These are phyloP conservation scores for Oceanites oceanicus DNA, from an alignment of 2,113 vertebrate species.

Conservation along the genomic window DNA sequence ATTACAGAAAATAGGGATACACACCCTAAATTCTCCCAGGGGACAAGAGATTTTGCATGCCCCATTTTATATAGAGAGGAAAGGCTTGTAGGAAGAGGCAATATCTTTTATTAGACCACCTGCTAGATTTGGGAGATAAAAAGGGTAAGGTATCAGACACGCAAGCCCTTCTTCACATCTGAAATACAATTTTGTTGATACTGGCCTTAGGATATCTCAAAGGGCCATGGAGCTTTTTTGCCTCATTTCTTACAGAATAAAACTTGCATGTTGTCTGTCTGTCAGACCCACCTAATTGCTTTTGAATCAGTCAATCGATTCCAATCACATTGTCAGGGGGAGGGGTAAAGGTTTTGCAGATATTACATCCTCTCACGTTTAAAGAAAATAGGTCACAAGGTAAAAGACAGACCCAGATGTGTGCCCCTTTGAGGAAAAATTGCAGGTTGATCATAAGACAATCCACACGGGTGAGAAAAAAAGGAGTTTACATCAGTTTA, in stretches of 20 bases:
- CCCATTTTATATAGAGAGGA: background rate
- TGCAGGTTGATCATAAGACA: background rate
- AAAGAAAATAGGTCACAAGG: conserved; percentile 57
- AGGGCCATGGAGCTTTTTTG: background rate
- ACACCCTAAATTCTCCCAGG: background rate
- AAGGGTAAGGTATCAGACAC: background rate
- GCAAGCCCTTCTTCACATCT: background rate
- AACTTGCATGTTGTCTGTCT: conserved; percentile 25
- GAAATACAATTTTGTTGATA: conserved; percentile 50
- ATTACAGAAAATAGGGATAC: background rate
- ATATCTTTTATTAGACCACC: conserved; percentile 18
- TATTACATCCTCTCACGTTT: conserved; percentile 33
- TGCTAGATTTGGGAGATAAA: background rate
- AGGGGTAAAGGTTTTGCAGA: conserved; percentile 41
- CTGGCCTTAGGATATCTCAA: conserved; percentile 3
- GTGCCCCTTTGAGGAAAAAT: background rate
- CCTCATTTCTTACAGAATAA: conserved; percentile 23
- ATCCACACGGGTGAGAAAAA: background rate
- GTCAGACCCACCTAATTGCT: conserved; percentile 47
- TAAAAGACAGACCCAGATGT: conserved; percentile 2
- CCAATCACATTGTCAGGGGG: conserved; percentile 42
- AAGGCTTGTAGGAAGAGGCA: background rate
- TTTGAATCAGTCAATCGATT: conserved; percentile 64
- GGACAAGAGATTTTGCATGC: background rate
- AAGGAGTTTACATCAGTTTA: background rate